Evolutionary conservation across 2,888 invertebrate genomes (phyloP).

Genomic region (Himalopsyche kuldschensis): DNA sequence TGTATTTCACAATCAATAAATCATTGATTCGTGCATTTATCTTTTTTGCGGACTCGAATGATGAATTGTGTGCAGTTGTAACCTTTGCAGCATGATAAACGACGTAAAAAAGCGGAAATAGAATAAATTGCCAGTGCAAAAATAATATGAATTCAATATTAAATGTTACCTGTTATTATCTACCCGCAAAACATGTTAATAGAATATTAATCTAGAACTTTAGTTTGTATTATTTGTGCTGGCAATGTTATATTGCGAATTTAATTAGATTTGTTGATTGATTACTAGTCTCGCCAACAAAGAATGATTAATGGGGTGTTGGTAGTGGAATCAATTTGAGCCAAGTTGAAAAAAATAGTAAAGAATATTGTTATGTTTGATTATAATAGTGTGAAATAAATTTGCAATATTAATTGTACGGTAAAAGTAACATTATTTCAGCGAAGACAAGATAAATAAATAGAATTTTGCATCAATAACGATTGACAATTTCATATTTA

Average conservation of each 20-base stretch:
- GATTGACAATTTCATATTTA: too few species aligned
- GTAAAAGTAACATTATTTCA: too few species aligned
- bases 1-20: not conserved
- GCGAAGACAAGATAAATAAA: too few species aligned
- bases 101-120: not conserved
- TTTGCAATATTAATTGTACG: too few species aligned
- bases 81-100: not conserved
- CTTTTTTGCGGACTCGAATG: not conserved
- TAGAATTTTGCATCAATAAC: too few species aligned
- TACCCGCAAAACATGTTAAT: not conserved
- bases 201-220: not conserved
- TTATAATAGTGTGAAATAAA: too few species aligned
- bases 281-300: not conserved
- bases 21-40: not conserved
- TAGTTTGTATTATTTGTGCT: not conserved
- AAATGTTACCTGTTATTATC: not conserved
- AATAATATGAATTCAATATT: not conserved
- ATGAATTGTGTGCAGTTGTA: not conserved
- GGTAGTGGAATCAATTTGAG: not conserved
- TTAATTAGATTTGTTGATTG: not conserved
- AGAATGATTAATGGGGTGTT: not conserved
- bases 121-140: not conserved
- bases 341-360: not conserved
- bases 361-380: not conserved
- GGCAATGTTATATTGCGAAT: not conserved